A percentile compares a stretch with the other conserved stretches of the same genome.
phyloP scores from a whole-genome alignment of 2,113 vertebrate species.

The Rhea americana region DNA sequence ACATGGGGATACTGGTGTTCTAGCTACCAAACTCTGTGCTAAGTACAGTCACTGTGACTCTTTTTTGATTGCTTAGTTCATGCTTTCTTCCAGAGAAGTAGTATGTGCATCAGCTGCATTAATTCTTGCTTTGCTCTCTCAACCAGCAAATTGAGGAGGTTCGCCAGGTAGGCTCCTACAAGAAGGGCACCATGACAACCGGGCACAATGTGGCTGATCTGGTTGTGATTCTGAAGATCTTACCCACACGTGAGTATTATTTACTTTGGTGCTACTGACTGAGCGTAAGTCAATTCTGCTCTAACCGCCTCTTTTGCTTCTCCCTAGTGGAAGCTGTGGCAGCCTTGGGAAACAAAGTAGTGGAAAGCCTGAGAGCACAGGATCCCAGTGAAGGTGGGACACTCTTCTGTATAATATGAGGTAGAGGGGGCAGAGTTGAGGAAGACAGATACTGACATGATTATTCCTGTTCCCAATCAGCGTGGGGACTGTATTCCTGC shows the following conservation, averaged over 20 bases:
- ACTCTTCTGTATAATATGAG: fast-evolving
- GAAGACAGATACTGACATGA: neutral
- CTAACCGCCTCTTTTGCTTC: fast-evolving
- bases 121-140: neutral
- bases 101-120: fast-evolving
- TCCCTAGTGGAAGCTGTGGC: conserved; percentile 93
- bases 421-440: neutral
- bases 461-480: no score
- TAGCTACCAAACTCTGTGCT: fast-evolving
- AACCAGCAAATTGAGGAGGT: conserved; percentile 97
- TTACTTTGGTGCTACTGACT: fast-evolving
- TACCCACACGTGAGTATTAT: conserved; percentile 88
- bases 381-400: conserved; percentile 89
- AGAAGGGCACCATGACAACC: conserved; percentile 97
- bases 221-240: conserved; percentile 96
- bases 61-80: neutral
- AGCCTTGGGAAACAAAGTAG: conserved; percentile 93
- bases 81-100: fast-evolving
- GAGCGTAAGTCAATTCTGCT: fast-evolving
- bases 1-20: fast-evolving
- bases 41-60: fast-evolving
- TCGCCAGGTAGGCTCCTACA: conserved; percentile 96
- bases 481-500: neutral
- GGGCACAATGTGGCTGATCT: conserved; percentile 97
- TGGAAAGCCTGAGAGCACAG: conserved; percentile 92